Evolutionary conservation across 2,113 vertebrate species (phyloP).

Genomic region (Antennarius striatus): DNA sequence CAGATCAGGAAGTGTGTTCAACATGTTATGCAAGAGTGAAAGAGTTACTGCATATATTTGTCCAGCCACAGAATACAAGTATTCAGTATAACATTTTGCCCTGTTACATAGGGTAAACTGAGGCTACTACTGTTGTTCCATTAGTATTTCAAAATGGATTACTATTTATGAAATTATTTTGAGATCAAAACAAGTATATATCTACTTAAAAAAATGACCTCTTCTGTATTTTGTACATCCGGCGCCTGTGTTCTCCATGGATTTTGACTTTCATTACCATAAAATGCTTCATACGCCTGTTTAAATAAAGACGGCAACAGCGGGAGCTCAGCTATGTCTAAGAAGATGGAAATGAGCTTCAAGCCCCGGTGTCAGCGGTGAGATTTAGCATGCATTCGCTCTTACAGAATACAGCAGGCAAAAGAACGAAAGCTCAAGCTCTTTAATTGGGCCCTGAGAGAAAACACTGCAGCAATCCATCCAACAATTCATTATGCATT

Average conservation of each 20-base stretch:
- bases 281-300: constrained; percentile 3
- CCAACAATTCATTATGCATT: constrained; percentile 76
- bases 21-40: not conserved
- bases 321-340: constrained; percentile 8
- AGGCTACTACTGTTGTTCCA: constrained; percentile 21
- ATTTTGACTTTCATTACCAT: constrained; percentile 6
- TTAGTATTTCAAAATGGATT: constrained; percentile 4
- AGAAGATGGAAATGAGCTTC: constrained; percentile 46
- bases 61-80: no score
- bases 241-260: not conserved
- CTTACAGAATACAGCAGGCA: constrained; percentile 42
- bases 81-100: constrained; percentile 9
- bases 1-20: constrained; percentile 11
- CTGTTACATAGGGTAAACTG: not conserved
- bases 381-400: constrained; percentile 50
- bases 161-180: not conserved
- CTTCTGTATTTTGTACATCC: constrained; percentile 6
- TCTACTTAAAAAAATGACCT: not conserved
- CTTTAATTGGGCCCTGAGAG: constrained; percentile 80
- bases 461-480: constrained; percentile 72
- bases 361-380: constrained; percentile 40
- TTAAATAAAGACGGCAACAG: constrained; percentile 25
- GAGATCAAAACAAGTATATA: not conserved
- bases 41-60: no score
- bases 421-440: constrained; percentile 45